Percentiles rank a stretch among this genome's conserved stretches.
Conservation (phyloP, 2,113 vertebrate species). For the Setophaga kirtlandii region DNA sequence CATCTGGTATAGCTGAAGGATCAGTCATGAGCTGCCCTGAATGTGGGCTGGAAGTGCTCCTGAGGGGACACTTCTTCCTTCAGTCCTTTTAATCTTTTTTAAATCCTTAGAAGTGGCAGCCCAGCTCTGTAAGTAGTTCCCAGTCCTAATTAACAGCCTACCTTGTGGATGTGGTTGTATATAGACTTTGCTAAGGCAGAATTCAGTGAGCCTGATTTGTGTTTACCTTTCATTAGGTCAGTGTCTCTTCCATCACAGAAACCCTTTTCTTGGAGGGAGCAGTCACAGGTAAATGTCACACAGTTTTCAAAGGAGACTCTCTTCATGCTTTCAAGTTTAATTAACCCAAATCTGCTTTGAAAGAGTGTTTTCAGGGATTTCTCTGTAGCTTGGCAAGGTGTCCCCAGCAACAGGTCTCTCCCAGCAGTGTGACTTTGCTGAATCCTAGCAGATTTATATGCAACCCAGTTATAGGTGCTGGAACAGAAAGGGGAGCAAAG, state of each 20-base stretch:
- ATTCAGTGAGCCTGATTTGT: slow-evolving; percentile 11
- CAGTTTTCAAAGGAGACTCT: neutral
- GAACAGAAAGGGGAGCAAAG: neutral
- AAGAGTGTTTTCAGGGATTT: neutral
- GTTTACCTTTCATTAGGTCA: slow-evolving; percentile 47
- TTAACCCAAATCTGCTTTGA: slow-evolving; percentile 7
- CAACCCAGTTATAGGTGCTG: neutral
- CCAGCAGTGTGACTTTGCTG: neutral
- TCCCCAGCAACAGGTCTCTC: neutral
- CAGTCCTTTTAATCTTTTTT: slow-evolving; percentile 25
- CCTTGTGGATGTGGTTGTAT: neutral
- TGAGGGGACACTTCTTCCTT: slow-evolving; percentile 7
- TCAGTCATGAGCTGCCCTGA: slow-evolving; percentile 43
- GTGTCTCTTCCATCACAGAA: slow-evolving; percentile 10
- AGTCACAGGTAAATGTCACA: slow-evolving; percentile 45
- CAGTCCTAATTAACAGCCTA: slow-evolving; percentile 51
- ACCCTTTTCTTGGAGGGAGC: slow-evolving; percentile 32
- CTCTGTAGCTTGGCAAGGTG: neutral
- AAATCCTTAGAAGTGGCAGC: slow-evolving; percentile 6
- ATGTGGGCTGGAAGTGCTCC: slow-evolving; percentile 23
- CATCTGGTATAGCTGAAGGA: slow-evolving; percentile 10
- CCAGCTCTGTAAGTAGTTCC: neutral
- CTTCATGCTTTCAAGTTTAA: slow-evolving; percentile 34
- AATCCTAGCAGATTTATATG: neutral
- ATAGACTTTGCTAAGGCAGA: slow-evolving; percentile 3